Evolutionary conservation across 1,140 invertebrate genomes (phyloP), one percentile per base, ranked within the genome.

Genomic region (Littorina saxatilis): DNA sequence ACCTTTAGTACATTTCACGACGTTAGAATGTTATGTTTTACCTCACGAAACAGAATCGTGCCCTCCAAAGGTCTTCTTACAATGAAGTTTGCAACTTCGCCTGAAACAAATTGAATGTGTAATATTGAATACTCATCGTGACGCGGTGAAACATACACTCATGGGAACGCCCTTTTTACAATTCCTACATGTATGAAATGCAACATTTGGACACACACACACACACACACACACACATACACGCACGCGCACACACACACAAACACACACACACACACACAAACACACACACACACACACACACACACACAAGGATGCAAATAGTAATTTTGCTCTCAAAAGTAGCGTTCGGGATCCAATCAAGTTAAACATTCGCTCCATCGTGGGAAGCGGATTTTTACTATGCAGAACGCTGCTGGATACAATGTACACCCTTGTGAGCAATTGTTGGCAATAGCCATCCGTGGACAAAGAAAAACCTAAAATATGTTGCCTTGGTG

Each of bases 11-110:
- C 11, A 13, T 35, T n/a, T 66, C 15, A 35, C 13, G 4, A 4
- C 17, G 20, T 37, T 43, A 50, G n/a, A 5, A 40, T 20, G 37
- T 29, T 11, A 13, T 73, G 39, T n/a, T 0, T 32, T 15, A 50
- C 72, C 43, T 50, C 72, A 74, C 29, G 47, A 50, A 52, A 50
- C 40, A 74, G 40, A 39, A 50, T 50, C 1, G 72, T 74, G 11
- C 47, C 72, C 5, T 47, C 72, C 72, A 27, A 52, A 1, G 47
- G 72, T 35, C 35, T 74, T 1, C n/a, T 27, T 23, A 74, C 72
- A 20, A 50, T 74, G 4, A 50, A 47, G n/a, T 74, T 73, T n/a
- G 7, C 40, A 5, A 74, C 35, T 20, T 35, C 40, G 29, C 43
- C 40, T 47, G 47, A 15, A 74, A 74, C 37, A 9, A 27, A 39